Percentiles rank a stretch among this genome's conserved stretches.
phyloP scores from a whole-genome alignment of 2,888 invertebrate species.

The Andrena praecox region DNA sequence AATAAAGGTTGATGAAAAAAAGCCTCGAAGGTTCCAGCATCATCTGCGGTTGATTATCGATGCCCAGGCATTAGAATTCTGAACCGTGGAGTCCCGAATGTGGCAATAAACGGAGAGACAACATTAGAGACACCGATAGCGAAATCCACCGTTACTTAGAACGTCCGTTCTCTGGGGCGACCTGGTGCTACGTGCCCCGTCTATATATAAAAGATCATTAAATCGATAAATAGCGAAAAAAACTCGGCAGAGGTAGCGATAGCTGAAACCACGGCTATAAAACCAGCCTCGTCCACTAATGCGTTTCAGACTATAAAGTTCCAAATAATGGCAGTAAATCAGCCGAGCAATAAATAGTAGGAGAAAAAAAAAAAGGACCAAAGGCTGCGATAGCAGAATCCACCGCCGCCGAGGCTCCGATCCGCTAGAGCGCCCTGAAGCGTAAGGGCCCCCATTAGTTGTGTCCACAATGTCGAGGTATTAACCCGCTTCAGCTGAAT shows the following conservation, averaged over 20 bases:
- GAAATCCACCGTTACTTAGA: constrained; percentile 35
- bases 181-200: constrained; percentile 4
- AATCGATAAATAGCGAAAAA: constrained; percentile 43
- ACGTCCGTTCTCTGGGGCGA: neutral
- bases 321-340: constrained; percentile 58
- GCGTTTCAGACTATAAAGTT: constrained; percentile 50
- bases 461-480: constrained; percentile 82
- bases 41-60: constrained; percentile 4
- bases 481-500: constrained; percentile 81
- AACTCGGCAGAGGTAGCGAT: constrained; percentile 18
- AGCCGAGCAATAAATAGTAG: constrained; percentile 49
- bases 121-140: constrained; percentile 27
- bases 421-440: constrained; percentile 72
- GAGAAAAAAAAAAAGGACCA: constrained; percentile 29
- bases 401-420: constrained; percentile 41
- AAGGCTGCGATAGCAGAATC: constrained; percentile 62
- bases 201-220: constrained; percentile 22
- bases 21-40: constrained; percentile 4
- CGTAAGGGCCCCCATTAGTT: constrained; percentile 79
- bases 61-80: neutral
- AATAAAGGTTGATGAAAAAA: constrained; percentile 12
- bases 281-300: constrained; percentile 35
- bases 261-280: constrained; percentile 53
- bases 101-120: constrained; percentile 35
- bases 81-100: constrained; percentile 1